phyloP scores from a whole-genome alignment of 2,888 invertebrate species.

The Thereva unica region DNA sequence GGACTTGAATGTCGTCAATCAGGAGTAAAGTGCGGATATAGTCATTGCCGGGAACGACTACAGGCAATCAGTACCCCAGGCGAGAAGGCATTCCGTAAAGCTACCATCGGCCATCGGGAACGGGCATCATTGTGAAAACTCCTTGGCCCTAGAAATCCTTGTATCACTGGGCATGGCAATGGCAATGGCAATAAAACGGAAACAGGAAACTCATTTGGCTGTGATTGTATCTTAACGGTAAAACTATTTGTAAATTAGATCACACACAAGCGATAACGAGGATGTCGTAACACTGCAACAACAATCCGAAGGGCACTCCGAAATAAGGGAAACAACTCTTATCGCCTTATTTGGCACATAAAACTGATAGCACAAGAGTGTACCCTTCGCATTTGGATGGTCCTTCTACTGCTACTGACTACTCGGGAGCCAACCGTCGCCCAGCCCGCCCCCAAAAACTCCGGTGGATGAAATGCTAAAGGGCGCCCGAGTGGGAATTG shows the following conservation, averaged over 20 bases:
- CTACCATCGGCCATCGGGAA: too few species aligned
- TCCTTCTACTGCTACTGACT: background rate
- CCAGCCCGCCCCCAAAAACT: background rate
- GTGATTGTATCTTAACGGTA: slow-evolving; percentile 42
- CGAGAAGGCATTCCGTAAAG: slow-evolving; percentile 2
- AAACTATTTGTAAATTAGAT: slow-evolving; percentile 43
- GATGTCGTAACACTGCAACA: slow-evolving; percentile 29
- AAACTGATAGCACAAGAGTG: slow-evolving; percentile 41
- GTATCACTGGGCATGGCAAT: slow-evolving; percentile 3
- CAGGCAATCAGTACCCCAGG: slow-evolving; percentile 15
- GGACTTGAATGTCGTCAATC: slow-evolving; percentile 31
- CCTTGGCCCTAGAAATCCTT: too few species aligned
- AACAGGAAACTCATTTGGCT: slow-evolving; percentile 38
- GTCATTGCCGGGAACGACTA: slow-evolving; percentile 31
- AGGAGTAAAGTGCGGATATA: slow-evolving; percentile 31
- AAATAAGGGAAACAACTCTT: slow-evolving; percentile 41
- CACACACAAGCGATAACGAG: slow-evolving; percentile 38
- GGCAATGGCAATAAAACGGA: slow-evolving; percentile 26
- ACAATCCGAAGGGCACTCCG: slow-evolving; percentile 32
- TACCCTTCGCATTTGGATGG: slow-evolving; percentile 19
- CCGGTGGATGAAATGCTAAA: background rate
- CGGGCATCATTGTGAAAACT: too few species aligned
- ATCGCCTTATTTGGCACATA: slow-evolving; percentile 40
- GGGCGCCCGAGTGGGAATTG: background rate
- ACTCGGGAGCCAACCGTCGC: too few species aligned